These are phyloP conservation scores for Heliconius melpomene DNA, from an alignment of 1,140 invertebrate genomes.

Conservation along the genomic window DNA sequence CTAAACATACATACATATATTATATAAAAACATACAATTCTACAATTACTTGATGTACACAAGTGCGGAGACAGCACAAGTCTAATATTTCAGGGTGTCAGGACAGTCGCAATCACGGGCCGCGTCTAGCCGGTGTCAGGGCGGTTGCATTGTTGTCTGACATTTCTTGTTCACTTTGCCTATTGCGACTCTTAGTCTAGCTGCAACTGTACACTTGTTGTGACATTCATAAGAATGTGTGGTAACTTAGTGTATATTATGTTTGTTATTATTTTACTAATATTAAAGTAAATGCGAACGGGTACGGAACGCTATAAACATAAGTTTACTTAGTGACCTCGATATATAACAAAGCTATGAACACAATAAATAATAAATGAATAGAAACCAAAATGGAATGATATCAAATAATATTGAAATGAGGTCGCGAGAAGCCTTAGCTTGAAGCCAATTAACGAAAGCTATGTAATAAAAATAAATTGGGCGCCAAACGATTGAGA, in stretches of 20 bases:
- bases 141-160: constrained; percentile 66
- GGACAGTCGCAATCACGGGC: constrained; percentile 61
- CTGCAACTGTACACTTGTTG: constrained; percentile 46
- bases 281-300: no score
- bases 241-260: not conserved
- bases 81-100: constrained; percentile 71
- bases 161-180: constrained; percentile 70
- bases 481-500: constrained; percentile 2
- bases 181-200: constrained; percentile 54
- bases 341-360: not conserved
- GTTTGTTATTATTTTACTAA: not conserved
- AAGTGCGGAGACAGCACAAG: constrained; percentile 54
- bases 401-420: constrained; percentile 12
- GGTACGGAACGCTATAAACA: no score
- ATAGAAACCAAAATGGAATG: not conserved
- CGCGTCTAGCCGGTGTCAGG: constrained; percentile 52
- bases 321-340: not conserved
- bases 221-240: not conserved
- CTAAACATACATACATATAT: not conserved
- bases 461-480: constrained; percentile 6
- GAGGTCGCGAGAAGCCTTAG: not conserved
- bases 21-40: constrained; percentile 24
- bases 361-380: not conserved
- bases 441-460: constrained; percentile 1
- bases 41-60: constrained; percentile 28